These are phyloP conservation scores for Diplolepis rosae DNA, from an alignment of 2,888 invertebrate genomes.

Conservation along the genomic window DNA sequence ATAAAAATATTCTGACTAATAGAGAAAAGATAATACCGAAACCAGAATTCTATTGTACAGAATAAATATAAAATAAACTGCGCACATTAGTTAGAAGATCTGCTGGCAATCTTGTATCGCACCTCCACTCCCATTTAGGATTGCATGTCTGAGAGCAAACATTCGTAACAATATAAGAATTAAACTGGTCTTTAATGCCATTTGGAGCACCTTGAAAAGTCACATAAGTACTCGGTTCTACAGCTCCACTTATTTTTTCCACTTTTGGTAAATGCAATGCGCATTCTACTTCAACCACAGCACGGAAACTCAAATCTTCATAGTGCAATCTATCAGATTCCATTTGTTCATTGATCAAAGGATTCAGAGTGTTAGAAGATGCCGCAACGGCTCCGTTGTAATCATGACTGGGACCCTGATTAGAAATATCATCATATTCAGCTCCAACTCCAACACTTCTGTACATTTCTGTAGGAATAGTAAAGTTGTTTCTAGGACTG, in stretches of 20 bases:
- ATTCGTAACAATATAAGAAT: slow-evolving; percentile 74
- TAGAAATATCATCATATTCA: slow-evolving; percentile 61
- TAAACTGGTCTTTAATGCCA: slow-evolving; percentile 51
- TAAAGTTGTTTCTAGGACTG: slow-evolving; percentile 58
- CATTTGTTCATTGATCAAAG: slow-evolving; percentile 38
- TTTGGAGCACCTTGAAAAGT: slow-evolving; percentile 75
- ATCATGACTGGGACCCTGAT: slow-evolving; percentile 49
- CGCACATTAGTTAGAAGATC: slow-evolving; percentile 77
- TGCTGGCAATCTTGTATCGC: slow-evolving; percentile 73
- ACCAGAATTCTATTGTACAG: slow-evolving; percentile 6
- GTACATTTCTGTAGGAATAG: slow-evolving; percentile 60
- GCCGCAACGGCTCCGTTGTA: slow-evolving; percentile 41
- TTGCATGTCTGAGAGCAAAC: slow-evolving; percentile 75
- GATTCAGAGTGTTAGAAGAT: slow-evolving; percentile 30
- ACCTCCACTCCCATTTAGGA: slow-evolving; percentile 77
- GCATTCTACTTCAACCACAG: slow-evolving; percentile 76
- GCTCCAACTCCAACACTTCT: slow-evolving; percentile 70
- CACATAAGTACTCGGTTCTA: slow-evolving; percentile 78
- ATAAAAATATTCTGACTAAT: background rate
- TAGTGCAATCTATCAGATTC: slow-evolving; percentile 40
- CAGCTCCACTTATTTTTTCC: slow-evolving; percentile 68
- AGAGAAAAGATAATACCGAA: background rate
- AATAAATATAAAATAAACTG: too few relatives aligned
- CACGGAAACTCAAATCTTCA: slow-evolving; percentile 70
- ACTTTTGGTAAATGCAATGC: slow-evolving; percentile 77